Base-by-base conservation (phyloP, 1,140 invertebrate species). In the Drosophila insularis region DNA sequence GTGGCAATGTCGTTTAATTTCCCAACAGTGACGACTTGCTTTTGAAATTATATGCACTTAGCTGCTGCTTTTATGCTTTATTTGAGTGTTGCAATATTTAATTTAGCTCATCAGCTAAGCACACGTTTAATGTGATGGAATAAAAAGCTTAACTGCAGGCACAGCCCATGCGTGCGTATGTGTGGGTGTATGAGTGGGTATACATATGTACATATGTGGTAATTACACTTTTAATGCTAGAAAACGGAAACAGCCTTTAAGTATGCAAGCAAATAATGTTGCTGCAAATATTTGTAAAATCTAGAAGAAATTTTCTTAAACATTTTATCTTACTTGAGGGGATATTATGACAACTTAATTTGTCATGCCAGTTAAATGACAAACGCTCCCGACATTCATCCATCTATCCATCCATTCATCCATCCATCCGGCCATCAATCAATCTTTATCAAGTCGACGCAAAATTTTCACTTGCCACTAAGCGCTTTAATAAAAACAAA, bases 321-420 rank as follows among this genome's bases (percentile, higher is more conserved):
- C 60, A 70, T 68, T 54, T 55, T 21, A 50, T 50, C 17, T 50
- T 50, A 21, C 19, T 50, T 50, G 17, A 6, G 27, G 10, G 10
- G 43, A 68, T 68, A 81, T 87, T 85, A 81, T 87, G 81, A 86
- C 82, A 86, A 85, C 71, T 78, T 75, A 75, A 86, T 86, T 86
- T 86, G 82, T 86, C 82, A 78, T 71, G 54, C 31, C 74, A 80
- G 63, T 32, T 61, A 65, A 53, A 39, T 70, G 63, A 69, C 40
- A 65, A 53, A 55, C 46, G 2, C 58, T 23, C 72, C 14, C 14
- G 35, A 23, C 32, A 37, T n/a, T 43, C 13, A 23, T 35, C 32
- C 32, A 35, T 35, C 32, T 27, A 27, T 27, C 27, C 32, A 35
- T 32, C 39, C 23, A 19, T 40, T 39, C 60, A 46, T 35, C 6